Conservation (phyloP, 2,113 vertebrate genomes). For the Stomatorhinus ivindoensis region DNA sequence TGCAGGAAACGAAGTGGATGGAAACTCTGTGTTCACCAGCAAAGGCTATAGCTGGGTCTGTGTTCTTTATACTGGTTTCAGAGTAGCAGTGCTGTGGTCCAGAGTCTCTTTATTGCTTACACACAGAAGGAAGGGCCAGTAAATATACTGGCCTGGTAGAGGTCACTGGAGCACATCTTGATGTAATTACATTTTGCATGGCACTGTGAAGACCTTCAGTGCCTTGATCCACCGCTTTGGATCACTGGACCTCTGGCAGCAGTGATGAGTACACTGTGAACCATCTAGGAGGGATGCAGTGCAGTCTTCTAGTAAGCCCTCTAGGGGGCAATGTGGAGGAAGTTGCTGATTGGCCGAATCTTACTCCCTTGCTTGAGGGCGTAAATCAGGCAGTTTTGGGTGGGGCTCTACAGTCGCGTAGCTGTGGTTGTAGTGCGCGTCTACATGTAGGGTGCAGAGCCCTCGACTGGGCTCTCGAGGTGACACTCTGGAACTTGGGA, state of each 20-base stretch:
- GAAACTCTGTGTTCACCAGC: background rate
- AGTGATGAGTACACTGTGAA: background rate
- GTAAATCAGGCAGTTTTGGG: background rate
- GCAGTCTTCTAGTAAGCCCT: background rate
- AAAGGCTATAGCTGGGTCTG: background rate
- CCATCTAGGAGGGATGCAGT: background rate
- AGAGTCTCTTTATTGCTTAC: background rate
- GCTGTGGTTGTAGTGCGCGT: background rate
- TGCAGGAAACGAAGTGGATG: background rate
- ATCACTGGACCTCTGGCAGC: constrained; percentile 11
- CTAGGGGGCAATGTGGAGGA: background rate
- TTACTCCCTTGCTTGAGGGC: background rate
- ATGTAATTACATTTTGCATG: constrained; percentile 45
- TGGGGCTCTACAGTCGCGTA: background rate
- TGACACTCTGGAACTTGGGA: too few species aligned
- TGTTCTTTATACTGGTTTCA: background rate
- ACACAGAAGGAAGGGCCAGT: background rate
- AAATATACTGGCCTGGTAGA: background rate
- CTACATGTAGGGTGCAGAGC: background rate
- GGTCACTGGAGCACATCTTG: constrained; percentile 34
- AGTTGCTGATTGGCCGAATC: background rate
- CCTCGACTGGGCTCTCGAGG: background rate
- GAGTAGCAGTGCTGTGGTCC: background rate
- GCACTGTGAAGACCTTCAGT: constrained; percentile 24
- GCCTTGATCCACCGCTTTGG: constrained; percentile 15